A percentile compares a stretch with the other conserved stretches of the same genome.
phyloP scores from a whole-genome alignment of 2,797 vertebrate species.

The Rhyacichthys aspro region DNA sequence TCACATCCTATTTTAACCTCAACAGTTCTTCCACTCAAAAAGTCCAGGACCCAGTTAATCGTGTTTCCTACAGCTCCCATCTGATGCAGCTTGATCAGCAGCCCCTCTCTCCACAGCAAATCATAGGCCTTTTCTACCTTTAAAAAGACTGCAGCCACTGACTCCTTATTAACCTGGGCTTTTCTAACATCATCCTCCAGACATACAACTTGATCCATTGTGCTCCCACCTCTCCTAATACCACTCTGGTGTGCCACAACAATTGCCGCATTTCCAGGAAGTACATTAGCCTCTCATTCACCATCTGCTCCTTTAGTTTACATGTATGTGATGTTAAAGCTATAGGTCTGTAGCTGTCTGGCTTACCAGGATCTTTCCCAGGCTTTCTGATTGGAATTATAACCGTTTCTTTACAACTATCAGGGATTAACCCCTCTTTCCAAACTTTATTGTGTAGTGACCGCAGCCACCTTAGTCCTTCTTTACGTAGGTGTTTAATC shows the following conservation, averaged over 20 bases:
- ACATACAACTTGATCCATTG: too few species aligned
- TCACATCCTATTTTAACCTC: neutral
- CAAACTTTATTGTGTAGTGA: neutral
- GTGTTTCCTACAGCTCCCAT: neutral
- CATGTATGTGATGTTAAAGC: slow-evolving; percentile 1
- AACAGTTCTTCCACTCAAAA: neutral
- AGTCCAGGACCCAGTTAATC: slow-evolving; percentile 1
- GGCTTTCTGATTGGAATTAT: neutral
- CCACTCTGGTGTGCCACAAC: too few species aligned
- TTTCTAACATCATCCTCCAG: too few species aligned
- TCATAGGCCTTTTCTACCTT: too few species aligned
- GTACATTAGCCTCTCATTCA: slow-evolving; percentile 5
- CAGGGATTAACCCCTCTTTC: neutral
- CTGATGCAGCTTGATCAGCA: neutral
- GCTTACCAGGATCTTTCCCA: neutral
- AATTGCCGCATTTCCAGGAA: slow-evolving; percentile 3
- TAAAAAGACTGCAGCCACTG: too few species aligned
- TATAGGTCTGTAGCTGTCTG: neutral
- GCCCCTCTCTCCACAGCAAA: neutral
- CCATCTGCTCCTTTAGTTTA: neutral
- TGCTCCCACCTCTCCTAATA: too few species aligned
- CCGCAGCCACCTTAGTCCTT: too few species aligned
- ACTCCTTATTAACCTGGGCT: too few species aligned
- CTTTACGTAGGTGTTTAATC: too few species aligned
- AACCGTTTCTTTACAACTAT: neutral